Conservation (phyloP, 2,113 vertebrate genomes). For the Condylura cristata region DNA sequence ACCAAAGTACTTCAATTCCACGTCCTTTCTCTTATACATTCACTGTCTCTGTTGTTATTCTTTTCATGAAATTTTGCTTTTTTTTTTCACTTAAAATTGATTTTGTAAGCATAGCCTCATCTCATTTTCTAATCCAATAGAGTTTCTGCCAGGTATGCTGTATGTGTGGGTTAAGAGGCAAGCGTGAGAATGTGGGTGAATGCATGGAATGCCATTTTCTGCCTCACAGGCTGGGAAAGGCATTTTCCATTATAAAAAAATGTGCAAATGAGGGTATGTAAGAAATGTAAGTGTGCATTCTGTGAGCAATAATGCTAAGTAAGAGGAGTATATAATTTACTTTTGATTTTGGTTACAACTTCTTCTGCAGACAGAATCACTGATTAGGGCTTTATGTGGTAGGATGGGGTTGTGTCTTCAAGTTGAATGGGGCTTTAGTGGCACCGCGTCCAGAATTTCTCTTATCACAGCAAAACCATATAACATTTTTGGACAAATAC, state of each 20-base stretch:
- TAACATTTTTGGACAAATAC: background rate
- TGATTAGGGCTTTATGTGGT: constrained; percentile 17
- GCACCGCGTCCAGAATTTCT: background rate
- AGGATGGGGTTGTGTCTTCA: background rate
- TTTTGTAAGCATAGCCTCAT: background rate
- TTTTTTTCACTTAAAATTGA: constrained; percentile 37
- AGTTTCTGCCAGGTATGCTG: constrained; percentile 19
- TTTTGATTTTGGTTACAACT: constrained; percentile 48
- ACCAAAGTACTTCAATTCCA: background rate
- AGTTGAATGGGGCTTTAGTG: background rate
- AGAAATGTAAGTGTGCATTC: constrained; percentile 41
- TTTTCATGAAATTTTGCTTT: background rate
- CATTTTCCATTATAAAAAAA: constrained; percentile 37
- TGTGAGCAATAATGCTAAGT: constrained; percentile 35
- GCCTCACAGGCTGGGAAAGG: background rate
- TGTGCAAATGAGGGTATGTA: constrained; percentile 41
- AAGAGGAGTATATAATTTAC: constrained; percentile 9
- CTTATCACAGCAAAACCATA: background rate
- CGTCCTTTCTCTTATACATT: background rate
- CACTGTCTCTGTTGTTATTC: background rate
- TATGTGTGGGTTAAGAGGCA: background rate
- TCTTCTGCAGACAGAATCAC: constrained; percentile 41
- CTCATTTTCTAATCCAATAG: background rate
- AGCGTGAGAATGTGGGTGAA: background rate
- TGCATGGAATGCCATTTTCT: constrained; percentile 24